Percentiles rank a stretch among this genome's conserved stretches.
Evolutionary conservation across 30 jellyfish, hydroid and myxozoan genomes (phyloP).

Genomic region (Cassiopea xamachana): DNA sequence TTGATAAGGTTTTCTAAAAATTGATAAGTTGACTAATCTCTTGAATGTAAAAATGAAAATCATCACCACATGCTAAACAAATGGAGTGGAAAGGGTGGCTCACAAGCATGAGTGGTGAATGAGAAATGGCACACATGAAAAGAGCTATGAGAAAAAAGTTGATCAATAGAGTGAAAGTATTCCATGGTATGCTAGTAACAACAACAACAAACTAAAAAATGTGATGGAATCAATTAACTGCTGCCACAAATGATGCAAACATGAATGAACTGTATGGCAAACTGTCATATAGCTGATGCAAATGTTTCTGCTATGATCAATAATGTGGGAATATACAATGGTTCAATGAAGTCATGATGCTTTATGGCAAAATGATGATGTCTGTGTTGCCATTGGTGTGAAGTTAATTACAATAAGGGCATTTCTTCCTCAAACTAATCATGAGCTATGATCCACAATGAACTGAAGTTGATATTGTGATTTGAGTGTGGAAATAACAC

Average conservation of each 20-base stretch:
- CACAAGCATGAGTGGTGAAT: background rate
- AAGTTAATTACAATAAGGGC: background rate
- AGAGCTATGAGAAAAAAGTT: background rate
- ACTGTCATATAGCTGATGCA: background rate
- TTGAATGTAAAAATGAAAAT: background rate
- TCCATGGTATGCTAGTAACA: slow-evolving; percentile 10
- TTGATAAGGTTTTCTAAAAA: too few species aligned
- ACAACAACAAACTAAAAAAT: background rate
- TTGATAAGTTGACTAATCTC: too few species aligned
- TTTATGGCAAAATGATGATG: slow-evolving; percentile 11
- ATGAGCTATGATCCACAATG: slow-evolving; percentile 12
- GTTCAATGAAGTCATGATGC: background rate
- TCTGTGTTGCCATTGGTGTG: slow-evolving; percentile 17
- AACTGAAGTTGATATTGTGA: slow-evolving; percentile 1
- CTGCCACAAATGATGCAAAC: background rate
- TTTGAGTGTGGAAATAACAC: background rate
- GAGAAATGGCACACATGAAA: background rate
- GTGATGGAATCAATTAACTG: background rate
- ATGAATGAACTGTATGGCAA: background rate
- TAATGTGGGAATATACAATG: background rate
- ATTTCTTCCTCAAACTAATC: background rate
- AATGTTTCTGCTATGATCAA: background rate
- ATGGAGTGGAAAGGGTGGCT: background rate
- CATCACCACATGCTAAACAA: background rate
- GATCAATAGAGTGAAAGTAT: background rate